A percentile compares a stretch with the other conserved stretches of the same genome.
These are phyloP conservation scores for Archilochus colubris DNA, from an alignment of 2,113 vertebrate genomes.

Conservation along the genomic window DNA sequence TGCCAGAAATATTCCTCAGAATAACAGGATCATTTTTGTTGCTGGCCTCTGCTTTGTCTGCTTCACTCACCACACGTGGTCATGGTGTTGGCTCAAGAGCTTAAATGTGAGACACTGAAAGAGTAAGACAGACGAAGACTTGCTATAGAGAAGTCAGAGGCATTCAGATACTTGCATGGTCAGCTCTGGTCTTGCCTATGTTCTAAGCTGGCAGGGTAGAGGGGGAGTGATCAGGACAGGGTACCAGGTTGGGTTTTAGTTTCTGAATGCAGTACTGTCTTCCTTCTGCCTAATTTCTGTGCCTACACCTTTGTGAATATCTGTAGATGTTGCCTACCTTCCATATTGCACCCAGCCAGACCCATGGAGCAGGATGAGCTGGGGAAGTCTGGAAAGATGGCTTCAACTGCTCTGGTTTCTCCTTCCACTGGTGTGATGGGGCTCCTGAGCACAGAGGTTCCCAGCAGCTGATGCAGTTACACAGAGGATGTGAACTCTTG, in stretches of 20 bases:
- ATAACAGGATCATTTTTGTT: not conserved
- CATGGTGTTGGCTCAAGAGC: not conserved
- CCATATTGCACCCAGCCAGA: not conserved
- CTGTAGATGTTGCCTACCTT: not conserved
- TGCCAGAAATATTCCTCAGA: constrained; percentile 2
- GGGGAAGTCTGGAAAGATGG: not conserved
- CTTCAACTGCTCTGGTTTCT: not conserved
- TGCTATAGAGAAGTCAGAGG: not conserved
- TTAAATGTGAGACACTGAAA: not conserved
- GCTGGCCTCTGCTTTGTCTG: not conserved
- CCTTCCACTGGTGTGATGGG: not conserved
- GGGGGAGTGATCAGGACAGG: not conserved
- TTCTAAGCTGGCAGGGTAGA: not conserved
- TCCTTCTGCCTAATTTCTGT: not conserved
- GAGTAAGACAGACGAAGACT: not conserved
- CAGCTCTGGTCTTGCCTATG: not conserved
- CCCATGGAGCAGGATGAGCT: not conserved
- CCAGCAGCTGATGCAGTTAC: not conserved
- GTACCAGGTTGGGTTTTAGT: not conserved
- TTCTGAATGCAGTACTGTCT: not conserved
- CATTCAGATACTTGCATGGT: not conserved
- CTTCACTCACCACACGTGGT: not conserved
- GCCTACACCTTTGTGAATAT: not conserved
- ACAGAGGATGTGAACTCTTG: not conserved
- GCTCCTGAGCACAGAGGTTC: not conserved